These are phyloP conservation scores for Anoplopoma fimbria DNA, from an alignment of 2,113 vertebrate species.

Conservation along the genomic window DNA sequence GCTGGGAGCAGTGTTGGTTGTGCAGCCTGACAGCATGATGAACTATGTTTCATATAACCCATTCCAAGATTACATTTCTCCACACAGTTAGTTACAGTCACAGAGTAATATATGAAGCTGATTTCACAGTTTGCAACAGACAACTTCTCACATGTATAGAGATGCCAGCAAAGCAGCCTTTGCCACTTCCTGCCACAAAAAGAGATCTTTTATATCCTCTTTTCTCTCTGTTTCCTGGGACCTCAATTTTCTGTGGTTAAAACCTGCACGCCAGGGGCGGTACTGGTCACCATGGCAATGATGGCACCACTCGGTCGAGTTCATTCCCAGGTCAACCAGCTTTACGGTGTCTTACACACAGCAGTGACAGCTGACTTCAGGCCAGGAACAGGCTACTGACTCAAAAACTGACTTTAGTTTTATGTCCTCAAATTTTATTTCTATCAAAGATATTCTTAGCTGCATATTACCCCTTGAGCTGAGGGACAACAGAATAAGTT, in stretches of 20 bases:
- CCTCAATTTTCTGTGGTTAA: constrained; percentile 43
- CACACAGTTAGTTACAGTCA: not conserved
- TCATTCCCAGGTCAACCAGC: constrained; percentile 22
- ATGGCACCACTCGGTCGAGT: constrained; percentile 22
- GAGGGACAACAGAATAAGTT: not conserved
- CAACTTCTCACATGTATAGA: constrained; percentile 28
- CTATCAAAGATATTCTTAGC: not conserved
- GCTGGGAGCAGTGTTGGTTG: no score
- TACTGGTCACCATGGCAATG: constrained; percentile 39
- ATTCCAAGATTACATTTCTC: not conserved
- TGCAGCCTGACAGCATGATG: no score
- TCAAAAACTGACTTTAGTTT: not conserved
- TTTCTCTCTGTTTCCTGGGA: constrained; percentile 44
- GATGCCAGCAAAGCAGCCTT: constrained; percentile 37
- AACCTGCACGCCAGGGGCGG: constrained; percentile 27
- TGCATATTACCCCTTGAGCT: not conserved
- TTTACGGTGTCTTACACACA: not conserved
- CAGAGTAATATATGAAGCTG: not conserved
- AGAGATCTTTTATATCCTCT: constrained; percentile 44
- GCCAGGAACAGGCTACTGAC: not conserved
- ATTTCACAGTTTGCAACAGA: not conserved
- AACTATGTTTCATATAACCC: not conserved
- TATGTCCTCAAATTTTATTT: not conserved
- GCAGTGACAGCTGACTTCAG: not conserved
- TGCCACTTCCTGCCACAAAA: constrained; percentile 55